These are phyloP conservation scores for Rhinogobio ventralis DNA, from an alignment of 2,797 vertebrate species.

Conservation along the genomic window DNA sequence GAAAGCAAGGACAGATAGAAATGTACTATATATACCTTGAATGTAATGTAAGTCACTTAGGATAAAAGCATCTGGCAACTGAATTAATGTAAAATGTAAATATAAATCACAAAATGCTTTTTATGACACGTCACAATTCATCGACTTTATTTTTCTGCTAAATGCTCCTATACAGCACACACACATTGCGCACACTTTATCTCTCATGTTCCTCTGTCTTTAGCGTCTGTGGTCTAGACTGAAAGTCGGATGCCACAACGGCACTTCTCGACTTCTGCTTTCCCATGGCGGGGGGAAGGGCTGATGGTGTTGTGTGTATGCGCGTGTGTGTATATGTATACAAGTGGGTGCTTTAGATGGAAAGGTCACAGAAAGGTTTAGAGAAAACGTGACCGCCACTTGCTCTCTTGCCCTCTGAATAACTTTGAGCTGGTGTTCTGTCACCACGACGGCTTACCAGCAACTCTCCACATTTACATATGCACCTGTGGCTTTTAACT, in stretches of 20 bases:
- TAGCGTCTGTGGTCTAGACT: conserved; percentile 61
- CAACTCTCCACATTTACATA: conserved; percentile 16
- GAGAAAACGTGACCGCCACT: conserved; percentile 27
- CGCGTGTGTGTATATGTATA: conserved; percentile 43
- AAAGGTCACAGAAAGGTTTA: conserved; percentile 52
- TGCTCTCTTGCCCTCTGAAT: conserved; percentile 50
- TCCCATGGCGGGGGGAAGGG: conserved; percentile 59
- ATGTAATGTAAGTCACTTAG: neutral
- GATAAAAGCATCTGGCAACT: neutral
- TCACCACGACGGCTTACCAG: conserved; percentile 32
- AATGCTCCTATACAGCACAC: neutral
- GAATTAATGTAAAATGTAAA: neutral
- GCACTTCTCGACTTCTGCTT: conserved; percentile 60
- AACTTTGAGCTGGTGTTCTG: conserved; percentile 47
- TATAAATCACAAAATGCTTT: conserved; percentile 1
- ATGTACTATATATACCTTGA: neutral
- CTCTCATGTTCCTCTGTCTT: conserved; percentile 38
- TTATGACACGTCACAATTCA: conserved; percentile 19
- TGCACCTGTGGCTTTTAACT: conserved; percentile 29
- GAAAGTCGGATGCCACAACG: conserved; percentile 60
- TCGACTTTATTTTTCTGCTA: conserved; percentile 13
- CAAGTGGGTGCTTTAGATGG: conserved; percentile 33
- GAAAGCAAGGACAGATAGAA: neutral
- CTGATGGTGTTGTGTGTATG: conserved; percentile 37
- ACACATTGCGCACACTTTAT: conserved; percentile 28